A percentile compares a stretch with the other conserved stretches of the same genome.
These are phyloP conservation scores for Equus quagga DNA, from an alignment of 2,113 vertebrate genomes.

Conservation along the genomic window DNA sequence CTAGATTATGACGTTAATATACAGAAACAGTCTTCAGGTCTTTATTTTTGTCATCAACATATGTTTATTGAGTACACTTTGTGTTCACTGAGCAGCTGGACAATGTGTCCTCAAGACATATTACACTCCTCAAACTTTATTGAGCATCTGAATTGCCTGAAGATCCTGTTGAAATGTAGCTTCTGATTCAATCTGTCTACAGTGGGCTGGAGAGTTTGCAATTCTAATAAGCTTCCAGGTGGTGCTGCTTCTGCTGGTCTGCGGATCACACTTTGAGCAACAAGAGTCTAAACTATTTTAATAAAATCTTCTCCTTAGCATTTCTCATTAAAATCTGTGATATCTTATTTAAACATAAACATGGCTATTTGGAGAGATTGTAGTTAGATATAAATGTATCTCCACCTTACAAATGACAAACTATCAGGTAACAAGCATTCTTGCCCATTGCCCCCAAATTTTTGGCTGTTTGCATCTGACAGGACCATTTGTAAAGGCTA, in stretches of 20 bases:
- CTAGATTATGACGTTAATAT: slow-evolving; percentile 28
- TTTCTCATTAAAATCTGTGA: not conserved
- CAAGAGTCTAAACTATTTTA: slow-evolving; percentile 7
- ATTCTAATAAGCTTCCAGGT: not conserved
- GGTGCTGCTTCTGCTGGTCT: not conserved
- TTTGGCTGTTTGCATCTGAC: not conserved
- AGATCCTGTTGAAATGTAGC: not conserved
- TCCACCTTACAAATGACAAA: not conserved
- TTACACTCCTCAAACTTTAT: not conserved
- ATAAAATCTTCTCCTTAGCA: not conserved
- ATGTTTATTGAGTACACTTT: not conserved
- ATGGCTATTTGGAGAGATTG: not conserved
- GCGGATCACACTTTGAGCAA: not conserved
- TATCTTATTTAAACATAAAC: not conserved
- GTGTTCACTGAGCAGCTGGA: not conserved
- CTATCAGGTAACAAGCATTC: not conserved
- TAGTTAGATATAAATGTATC: not conserved
- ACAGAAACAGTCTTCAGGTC: not conserved
- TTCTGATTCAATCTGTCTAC: not conserved
- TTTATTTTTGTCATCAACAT: not conserved
- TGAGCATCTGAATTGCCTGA: not conserved
- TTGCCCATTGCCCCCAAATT: not conserved
- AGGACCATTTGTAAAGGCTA: not conserved
- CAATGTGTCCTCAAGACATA: not conserved
- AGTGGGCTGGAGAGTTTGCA: not conserved